These are phyloP conservation scores for Silurus meridionalis DNA, from an alignment of 2,113 vertebrate genomes.

Conservation along the genomic window DNA sequence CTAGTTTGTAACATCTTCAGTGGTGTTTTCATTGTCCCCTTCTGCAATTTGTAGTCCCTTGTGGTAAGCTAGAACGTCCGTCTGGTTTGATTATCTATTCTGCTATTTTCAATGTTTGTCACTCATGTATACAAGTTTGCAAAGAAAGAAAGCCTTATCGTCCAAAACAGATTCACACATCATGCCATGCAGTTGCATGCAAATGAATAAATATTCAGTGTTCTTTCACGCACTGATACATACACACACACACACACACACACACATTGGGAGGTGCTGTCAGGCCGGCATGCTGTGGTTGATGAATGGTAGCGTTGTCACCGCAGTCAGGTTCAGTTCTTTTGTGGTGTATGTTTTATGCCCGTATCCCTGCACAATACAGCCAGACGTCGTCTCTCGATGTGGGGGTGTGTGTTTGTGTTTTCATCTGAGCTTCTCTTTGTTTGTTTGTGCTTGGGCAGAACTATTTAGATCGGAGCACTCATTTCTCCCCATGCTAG, in stretches of 20 bases:
- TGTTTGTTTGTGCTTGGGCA: constrained; percentile 49
- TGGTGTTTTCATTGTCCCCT: not conserved
- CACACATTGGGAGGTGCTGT: constrained; percentile 68
- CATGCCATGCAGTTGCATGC: constrained; percentile 66
- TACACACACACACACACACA: constrained; percentile 51
- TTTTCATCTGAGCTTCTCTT: constrained; percentile 27
- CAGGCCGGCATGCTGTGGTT: constrained; percentile 42
- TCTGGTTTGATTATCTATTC: constrained; percentile 10
- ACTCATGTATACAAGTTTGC: constrained; percentile 55
- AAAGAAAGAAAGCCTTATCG: constrained; percentile 73
- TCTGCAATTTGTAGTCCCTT: not conserved
- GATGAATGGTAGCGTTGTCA: constrained; percentile 75
- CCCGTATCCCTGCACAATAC: constrained; percentile 58
- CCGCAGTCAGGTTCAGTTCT: constrained; percentile 68
- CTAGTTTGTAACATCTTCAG: not conserved
- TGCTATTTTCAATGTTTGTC: constrained; percentile 30
- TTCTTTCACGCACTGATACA: constrained; percentile 24
- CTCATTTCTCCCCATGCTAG: constrained; percentile 11
- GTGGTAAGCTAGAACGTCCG: not conserved
- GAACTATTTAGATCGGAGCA: constrained; percentile 45
- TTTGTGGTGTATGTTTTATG: constrained; percentile 64
- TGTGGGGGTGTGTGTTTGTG: constrained; percentile 49
- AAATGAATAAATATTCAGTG: constrained; percentile 70
- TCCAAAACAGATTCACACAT: constrained; percentile 66
- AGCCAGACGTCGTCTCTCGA: constrained; percentile 34